Base-by-base conservation (phyloP, 2,888 invertebrate species). In the Caenorhabditis virilis region DNA sequence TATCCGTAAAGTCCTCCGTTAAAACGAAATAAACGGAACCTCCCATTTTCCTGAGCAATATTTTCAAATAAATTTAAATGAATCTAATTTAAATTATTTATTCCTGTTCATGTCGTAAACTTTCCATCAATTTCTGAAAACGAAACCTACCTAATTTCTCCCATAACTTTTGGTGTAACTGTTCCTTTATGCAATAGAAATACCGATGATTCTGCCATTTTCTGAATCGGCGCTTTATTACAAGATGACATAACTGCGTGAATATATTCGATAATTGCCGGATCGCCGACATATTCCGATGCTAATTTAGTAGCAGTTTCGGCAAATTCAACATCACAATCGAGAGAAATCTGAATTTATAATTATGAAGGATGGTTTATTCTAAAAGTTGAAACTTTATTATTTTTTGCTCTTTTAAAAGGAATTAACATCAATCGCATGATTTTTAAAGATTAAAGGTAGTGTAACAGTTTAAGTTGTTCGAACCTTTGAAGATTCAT, bases 201-300 rank as follows among this genome's bases (percentile, higher is more conserved):
- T 6, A 66, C 51, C 3, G 66, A 66, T 9, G 42, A 48, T 46
- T 66, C 66, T 0, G 72, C 56, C 52, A 69, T 54, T 47, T 72
- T 72, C 45, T 72, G 72, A 43, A 72, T 58, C 30, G 69, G 67
- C 9, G 72, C 61, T 25, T 72, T 72, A 50, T 72, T 72, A 33
- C 71, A 71, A 2, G 71, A 71, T n/a, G 68, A 57, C 48, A 68
- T 57, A 15, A 71, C 67, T 1, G 71, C 71, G 26, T 71, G 59
- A 11, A 71, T 58, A 36, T 71, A 57, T 26, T 62, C 61, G n/a
- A 68, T 48, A 11, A 62, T 50, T 11, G 53, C 49, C 7, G 53
- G 49, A 43, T 71, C 68, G 7, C 30, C 42, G 16, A 68, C 42
- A 23, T 71, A 58, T 33, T 64, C 51, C 5, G 67, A 57, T 5